Conservation (phyloP, 2,797 vertebrate species). For the Dipus sagitta region DNA sequence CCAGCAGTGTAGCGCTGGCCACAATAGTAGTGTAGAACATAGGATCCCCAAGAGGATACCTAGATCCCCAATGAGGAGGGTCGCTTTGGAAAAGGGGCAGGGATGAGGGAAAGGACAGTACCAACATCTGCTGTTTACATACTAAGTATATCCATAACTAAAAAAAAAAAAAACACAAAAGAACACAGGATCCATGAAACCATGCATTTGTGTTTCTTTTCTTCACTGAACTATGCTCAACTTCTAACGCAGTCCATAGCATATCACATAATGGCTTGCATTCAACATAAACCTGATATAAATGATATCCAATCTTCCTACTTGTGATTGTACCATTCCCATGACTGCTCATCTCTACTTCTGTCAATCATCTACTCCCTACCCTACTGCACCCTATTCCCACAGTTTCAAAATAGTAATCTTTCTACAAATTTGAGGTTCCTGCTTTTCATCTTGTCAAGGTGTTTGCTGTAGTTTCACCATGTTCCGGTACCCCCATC, state of each 20-base stretch:
- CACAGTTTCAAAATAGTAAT: slow-evolving; percentile 41
- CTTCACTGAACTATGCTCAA: not conserved
- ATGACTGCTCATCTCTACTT: not conserved
- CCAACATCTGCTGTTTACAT: too few relatives aligned
- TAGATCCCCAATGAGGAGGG: too few relatives aligned
- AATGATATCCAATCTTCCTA: not conserved
- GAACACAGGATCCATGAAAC: not conserved
- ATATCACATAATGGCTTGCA: not conserved
- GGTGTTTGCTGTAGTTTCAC: slow-evolving; percentile 52
- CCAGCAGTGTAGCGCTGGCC: too few relatives aligned
- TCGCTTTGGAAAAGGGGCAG: too few relatives aligned
- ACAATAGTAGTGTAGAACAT: too few relatives aligned
- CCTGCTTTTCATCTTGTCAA: slow-evolving; percentile 59
- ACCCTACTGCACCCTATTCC: not conserved
- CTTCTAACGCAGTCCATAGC: not conserved
- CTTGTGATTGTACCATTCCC: not conserved
- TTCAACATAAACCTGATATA: not conserved
- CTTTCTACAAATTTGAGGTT: slow-evolving; percentile 47
- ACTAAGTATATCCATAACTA: too few relatives aligned
- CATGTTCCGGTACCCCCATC: not conserved
- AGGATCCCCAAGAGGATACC: too few relatives aligned
- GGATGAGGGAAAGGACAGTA: too few relatives aligned
- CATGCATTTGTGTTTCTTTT: not conserved
- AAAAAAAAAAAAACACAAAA: too few relatives aligned
- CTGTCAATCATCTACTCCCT: not conserved